Percentiles rank a stretch among this genome's conserved stretches.
Evolutionary conservation across 2,113 vertebrate species (phyloP).

Genomic region (Oryzias javanicus): DNA sequence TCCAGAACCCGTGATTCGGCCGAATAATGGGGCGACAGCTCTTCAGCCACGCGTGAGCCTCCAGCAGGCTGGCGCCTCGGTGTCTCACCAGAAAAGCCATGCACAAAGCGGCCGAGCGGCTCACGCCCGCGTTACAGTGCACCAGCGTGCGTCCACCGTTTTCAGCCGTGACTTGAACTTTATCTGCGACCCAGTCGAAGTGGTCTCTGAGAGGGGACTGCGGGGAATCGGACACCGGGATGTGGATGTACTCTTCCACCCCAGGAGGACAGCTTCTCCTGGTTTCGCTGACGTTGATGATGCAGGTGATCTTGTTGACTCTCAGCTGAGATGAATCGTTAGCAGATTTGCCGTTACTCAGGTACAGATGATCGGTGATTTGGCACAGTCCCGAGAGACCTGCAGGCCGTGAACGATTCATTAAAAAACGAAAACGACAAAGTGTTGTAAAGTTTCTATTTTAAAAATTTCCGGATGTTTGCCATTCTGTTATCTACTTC

Average conservation of each 20-base stretch:
- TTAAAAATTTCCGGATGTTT: too few species aligned
- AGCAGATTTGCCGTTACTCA: conserved; percentile 67
- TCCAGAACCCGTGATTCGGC: conserved; percentile 79
- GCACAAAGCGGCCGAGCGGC: conserved; percentile 76
- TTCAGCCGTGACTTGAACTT: conserved; percentile 13
- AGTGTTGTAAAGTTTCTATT: too few species aligned
- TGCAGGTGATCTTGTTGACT: conserved; percentile 61
- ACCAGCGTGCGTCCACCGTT: conserved; percentile 64
- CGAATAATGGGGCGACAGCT: conserved; percentile 64
- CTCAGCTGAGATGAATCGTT: conserved; percentile 46
- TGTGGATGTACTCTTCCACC: conserved; percentile 62
- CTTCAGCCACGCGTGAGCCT: conserved; percentile 68
- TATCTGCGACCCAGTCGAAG: conserved; percentile 72
- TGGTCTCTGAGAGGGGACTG: conserved; percentile 50
- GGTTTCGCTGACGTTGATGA: conserved; percentile 67
- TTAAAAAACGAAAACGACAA: neutral
- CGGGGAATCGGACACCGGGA: conserved; percentile 69
- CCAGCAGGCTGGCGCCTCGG: conserved; percentile 48
- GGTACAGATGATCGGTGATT: conserved; percentile 72
- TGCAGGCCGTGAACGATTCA: conserved; percentile 16
- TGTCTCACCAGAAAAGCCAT: conserved; percentile 76
- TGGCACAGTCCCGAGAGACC: conserved; percentile 66
- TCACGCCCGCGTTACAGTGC: conserved; percentile 78
- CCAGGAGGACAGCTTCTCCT: neutral
- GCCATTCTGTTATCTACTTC: too few species aligned